Evolutionary conservation across 2,113 vertebrate species (phyloP).

Genomic region (Pollachius pollachius): DNA sequence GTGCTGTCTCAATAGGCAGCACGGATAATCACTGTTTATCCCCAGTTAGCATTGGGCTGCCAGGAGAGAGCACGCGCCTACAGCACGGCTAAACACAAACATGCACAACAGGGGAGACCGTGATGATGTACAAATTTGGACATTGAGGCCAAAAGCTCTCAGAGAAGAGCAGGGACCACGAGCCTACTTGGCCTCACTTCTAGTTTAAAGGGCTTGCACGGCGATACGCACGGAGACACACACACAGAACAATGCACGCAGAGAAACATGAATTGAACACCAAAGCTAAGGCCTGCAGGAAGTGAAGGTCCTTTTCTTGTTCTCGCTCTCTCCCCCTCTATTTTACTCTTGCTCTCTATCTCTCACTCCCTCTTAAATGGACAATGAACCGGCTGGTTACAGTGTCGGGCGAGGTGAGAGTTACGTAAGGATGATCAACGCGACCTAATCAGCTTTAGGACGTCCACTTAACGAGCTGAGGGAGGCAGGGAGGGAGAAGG

Average conservation of each 20-base stretch:
- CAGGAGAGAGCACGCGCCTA: constrained; percentile 5
- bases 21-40: constrained; percentile 40
- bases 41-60: not conserved
- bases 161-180: constrained; percentile 16
- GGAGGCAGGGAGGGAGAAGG: not conserved
- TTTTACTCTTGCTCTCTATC: constrained; percentile 26
- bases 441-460: constrained; percentile 70
- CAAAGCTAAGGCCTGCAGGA: constrained; percentile 7
- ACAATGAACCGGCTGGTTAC: constrained; percentile 26
- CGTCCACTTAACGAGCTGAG: constrained; percentile 68
- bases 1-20: not conserved
- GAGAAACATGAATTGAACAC: constrained; percentile 35
- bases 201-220: constrained; percentile 18
- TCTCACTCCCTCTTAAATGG: constrained; percentile 23
- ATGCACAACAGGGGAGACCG: constrained; percentile 20
- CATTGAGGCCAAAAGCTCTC: constrained; percentile 20
- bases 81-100: constrained; percentile 1
- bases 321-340: constrained; percentile 16
- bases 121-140: constrained; percentile 28
- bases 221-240: not conserved
- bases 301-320: not conserved
- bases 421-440: constrained; percentile 68
- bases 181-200: constrained; percentile 23
- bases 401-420: constrained; percentile 55
- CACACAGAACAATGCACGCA: constrained; percentile 10